Evolutionary conservation across 2,797 vertebrate genomes (phyloP).

Genomic region (Ceryle rudis): DNA sequence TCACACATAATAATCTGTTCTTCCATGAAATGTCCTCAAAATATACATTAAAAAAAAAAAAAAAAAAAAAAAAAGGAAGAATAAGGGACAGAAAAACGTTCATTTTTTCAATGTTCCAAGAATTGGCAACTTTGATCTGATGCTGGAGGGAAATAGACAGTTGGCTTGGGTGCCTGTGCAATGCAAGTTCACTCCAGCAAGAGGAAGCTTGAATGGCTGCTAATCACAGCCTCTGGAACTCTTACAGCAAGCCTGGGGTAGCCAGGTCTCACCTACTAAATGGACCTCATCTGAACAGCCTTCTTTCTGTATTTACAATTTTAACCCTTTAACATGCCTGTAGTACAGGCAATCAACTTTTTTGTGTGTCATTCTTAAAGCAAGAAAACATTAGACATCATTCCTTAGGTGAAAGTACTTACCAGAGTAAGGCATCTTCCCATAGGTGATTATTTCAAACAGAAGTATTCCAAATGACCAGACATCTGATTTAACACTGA

Average conservation of each 20-base stretch:
- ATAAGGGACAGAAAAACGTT: neutral
- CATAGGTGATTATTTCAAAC: conserved; percentile 94
- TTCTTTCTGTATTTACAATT: neutral
- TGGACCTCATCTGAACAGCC: neutral
- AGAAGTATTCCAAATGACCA: conserved; percentile 97
- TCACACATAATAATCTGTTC: neutral
- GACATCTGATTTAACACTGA: conserved; percentile 93
- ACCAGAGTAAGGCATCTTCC: conserved; percentile 92
- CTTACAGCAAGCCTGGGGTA: neutral
- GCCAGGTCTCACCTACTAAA: neutral
- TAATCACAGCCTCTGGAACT: neutral
- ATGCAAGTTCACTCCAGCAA: neutral
- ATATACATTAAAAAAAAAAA: neutral
- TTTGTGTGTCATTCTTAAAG: neutral
- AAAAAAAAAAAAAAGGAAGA: no score
- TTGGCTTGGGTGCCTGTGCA: neutral
- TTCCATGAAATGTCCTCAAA: neutral
- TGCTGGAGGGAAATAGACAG: neutral
- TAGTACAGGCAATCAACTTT: neutral
- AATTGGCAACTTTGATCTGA: neutral
- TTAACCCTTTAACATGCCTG: neutral
- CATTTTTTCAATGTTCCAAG: neutral
- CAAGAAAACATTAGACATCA: neutral
- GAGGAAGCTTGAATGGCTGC: neutral
- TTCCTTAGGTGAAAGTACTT: conserved; percentile 64